Base-by-base conservation (phyloP, 30 jellyfish, hydroid and myxozoan species). In the Sanderia malayensis region DNA sequence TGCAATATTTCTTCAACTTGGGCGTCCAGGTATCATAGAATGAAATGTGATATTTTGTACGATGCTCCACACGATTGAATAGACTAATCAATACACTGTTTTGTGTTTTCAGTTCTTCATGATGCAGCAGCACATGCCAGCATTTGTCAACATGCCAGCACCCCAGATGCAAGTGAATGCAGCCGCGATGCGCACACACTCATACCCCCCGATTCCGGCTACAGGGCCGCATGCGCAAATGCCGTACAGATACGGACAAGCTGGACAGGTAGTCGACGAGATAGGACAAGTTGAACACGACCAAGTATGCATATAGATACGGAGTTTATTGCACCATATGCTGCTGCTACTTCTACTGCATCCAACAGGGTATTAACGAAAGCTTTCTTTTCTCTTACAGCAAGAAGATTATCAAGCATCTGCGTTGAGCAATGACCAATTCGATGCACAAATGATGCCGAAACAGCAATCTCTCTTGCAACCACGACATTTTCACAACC, bases 1-100 rank as follows among this genome's bases (percentile, higher is more conserved):
- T 78, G n/a, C 89, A 55, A 37, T 78, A 63, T 44, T 78, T 78
- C 76, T 78, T 15, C 82, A 78, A 78, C 53, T 30, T 78, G 41
- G 89, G 89, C 4, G 22, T 78, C 63, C 89, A 78, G 89, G 89
- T 78, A 78, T 49, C 18, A 8, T 6, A 41, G 55, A 6, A 6
- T 41, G 55, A 41, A 8, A 41, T n/a, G n/a, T n/a, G n/a, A n/a
- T n/a, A n/a, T n/a, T n/a, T n/a, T n/a, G n/a, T n/a, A n/a, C n/a
- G n/a, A n/a, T n/a, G n/a, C n/a, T n/a, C n/a, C n/a, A n/a, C n/a
- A n/a, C n/a, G n/a, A n/a, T n/a, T n/a, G n/a, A n/a, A n/a, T n/a
- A n/a, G n/a, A n/a, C n/a, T n/a, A 13, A 37, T 37, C 52, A 37
- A 37, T 6, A 37, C 10, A 37, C 52, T 37, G 52, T 49, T 19